Conservation (phyloP, 2,113 vertebrate genomes). For the Oreochromis spilurus region DNA sequence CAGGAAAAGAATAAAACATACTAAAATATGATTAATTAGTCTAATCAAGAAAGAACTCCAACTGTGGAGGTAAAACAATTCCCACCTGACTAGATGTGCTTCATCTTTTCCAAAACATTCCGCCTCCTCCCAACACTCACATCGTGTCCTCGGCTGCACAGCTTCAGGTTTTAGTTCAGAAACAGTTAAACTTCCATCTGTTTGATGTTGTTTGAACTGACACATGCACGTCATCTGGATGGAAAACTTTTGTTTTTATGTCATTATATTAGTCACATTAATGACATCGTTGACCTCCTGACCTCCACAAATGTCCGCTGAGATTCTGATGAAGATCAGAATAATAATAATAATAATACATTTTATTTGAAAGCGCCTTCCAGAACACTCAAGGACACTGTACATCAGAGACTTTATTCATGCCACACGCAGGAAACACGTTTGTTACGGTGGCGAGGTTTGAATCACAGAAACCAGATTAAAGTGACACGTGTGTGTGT, state of each 20-base stretch:
- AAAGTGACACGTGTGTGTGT: not conserved
- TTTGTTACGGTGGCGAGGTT: no score
- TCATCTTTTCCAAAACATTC: not conserved
- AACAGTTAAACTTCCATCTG: not conserved
- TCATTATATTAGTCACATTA: not conserved
- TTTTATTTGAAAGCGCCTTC: no score
- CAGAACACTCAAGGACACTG: no score
- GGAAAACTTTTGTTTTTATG: not conserved
- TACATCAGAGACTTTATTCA: no score
- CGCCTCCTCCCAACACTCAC: not conserved
- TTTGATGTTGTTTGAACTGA: not conserved
- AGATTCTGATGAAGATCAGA: no score
- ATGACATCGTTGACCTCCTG: not conserved
- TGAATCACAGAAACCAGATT: not conserved
- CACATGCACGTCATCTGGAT: accelerated
- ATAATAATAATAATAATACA: no score
- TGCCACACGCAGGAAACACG: no score
- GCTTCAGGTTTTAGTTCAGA: not conserved
- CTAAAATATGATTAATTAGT: not conserved
- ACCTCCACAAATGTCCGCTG: not conserved
- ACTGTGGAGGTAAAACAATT: not conserved
- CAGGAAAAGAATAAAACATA: not conserved
- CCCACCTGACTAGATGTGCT: not conserved
- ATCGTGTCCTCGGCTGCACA: not conserved
- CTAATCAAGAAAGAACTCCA: not conserved